These are phyloP conservation scores for Puffinus mauretanicus DNA, from an alignment of 2,113 vertebrate species.

Conservation along the genomic window DNA sequence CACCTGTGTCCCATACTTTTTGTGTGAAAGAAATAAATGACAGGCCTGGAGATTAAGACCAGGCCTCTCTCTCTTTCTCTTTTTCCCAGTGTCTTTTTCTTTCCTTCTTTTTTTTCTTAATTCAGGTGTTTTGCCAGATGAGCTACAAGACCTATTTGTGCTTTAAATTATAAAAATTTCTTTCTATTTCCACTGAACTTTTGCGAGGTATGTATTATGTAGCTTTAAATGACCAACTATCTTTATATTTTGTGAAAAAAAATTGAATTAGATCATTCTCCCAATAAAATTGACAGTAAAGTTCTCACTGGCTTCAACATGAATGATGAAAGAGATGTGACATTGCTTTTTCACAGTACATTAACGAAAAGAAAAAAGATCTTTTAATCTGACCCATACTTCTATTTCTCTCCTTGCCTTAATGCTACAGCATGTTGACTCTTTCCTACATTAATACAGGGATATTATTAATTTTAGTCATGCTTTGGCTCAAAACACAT, in stretches of 20 bases:
- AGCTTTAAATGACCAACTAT: background rate
- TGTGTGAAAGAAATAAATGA: conserved; percentile 73
- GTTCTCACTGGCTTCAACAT: background rate
- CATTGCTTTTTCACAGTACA: background rate
- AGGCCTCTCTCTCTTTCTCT: background rate
- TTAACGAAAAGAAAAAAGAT: background rate
- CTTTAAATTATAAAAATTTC: conserved; percentile 3
- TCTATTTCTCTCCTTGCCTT: background rate
- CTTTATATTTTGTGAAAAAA: background rate
- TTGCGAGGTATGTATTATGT: background rate
- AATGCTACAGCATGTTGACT: background rate
- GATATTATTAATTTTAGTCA: background rate
- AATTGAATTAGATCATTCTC: background rate
- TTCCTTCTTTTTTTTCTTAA: background rate
- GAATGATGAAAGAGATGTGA: background rate
- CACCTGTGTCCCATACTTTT: conserved; percentile 78
- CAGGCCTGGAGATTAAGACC: conserved; percentile 67
- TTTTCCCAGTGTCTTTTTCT: fast-evolving
- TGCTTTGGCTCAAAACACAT: background rate
- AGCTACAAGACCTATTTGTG: conserved; percentile 4
- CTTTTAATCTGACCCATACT: background rate
- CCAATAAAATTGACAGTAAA: background rate
- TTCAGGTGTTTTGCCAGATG: conserved; percentile 51
- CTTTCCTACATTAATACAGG: background rate
- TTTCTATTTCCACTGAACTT: background rate